Conservation (phyloP, 2,113 vertebrate genomes). For the Neopipo cinnamomea region DNA sequence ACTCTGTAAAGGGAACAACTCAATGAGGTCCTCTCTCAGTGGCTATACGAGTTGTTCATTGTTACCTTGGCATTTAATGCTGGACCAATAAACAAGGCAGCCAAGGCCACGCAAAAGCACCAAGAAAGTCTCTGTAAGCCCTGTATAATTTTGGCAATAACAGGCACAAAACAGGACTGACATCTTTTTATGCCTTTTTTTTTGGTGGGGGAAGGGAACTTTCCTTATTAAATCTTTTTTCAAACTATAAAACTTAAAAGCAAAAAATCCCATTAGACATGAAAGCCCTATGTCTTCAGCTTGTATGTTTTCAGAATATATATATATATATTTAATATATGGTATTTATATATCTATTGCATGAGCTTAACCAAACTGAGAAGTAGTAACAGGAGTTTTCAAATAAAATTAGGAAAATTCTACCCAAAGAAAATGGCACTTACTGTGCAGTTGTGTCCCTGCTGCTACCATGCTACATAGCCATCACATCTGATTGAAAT, state of each 20-base stretch:
- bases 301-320: neutral
- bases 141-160: neutral
- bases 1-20: neutral
- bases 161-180: neutral
- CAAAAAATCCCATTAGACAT: neutral
- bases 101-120: neutral
- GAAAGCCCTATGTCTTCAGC: neutral
- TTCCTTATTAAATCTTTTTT: neutral
- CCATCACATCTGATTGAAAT: conserved; percentile 44
- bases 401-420: conserved; percentile 1
- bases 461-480: neutral
- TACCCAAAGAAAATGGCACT: neutral
- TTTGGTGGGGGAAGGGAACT: neutral
- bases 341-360: neutral
- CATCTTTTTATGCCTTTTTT: neutral
- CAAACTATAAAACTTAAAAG: neutral
- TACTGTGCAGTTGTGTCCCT: neutral
- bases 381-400: neutral
- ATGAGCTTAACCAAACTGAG: neutral
- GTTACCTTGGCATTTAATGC: neutral
- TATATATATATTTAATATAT: neutral
- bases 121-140: neutral
- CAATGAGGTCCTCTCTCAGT: neutral
- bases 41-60: neutral
- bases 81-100: neutral